These are phyloP conservation scores for Peribatodes rhomboidaria DNA, from an alignment of 2,888 invertebrate species.

Conservation along the genomic window DNA sequence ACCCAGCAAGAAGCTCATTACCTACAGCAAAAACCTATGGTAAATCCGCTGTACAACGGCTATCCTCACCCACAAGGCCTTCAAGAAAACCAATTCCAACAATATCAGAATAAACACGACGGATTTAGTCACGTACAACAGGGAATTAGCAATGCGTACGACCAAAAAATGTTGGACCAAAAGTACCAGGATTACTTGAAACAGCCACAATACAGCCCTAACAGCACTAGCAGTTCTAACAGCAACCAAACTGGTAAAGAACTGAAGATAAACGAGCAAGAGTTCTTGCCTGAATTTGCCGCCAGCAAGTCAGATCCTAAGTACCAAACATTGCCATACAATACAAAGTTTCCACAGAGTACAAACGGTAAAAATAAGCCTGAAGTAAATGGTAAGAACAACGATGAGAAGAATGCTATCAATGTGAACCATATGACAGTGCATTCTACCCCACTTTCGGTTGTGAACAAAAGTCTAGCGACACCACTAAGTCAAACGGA, in stretches of 20 bases:
- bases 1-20: slow-evolving; percentile 81
- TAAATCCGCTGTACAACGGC: slow-evolving; percentile 80
- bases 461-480: slow-evolving; percentile 88
- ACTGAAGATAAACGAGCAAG: slow-evolving; percentile 83
- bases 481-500: slow-evolving; percentile 88
- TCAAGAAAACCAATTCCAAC: slow-evolving; percentile 78
- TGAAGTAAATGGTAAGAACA: slow-evolving; percentile 73
- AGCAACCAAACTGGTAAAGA: slow-evolving; percentile 82
- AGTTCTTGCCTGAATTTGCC: slow-evolving; percentile 89
- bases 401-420: slow-evolving; percentile 76
- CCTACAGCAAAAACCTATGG: slow-evolving; percentile 85
- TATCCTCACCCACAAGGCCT: slow-evolving; percentile 70
- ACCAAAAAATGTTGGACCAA: slow-evolving; percentile 80
- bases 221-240: slow-evolving; percentile 82
- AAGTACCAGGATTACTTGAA: slow-evolving; percentile 83
- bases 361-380: slow-evolving; percentile 75
- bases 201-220: slow-evolving; percentile 86
- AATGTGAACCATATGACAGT: slow-evolving; percentile 85
- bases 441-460: slow-evolving; percentile 83
- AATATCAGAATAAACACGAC: slow-evolving; percentile 78
- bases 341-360: slow-evolving; percentile 92
- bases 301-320: slow-evolving; percentile 95
- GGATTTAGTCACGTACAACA: slow-evolving; percentile 79
- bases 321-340: slow-evolving; percentile 96
- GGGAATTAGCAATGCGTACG: slow-evolving; percentile 80